Base-by-base conservation (phyloP, 2,113 vertebrate genomes). In the Polypterus bichir region DNA sequence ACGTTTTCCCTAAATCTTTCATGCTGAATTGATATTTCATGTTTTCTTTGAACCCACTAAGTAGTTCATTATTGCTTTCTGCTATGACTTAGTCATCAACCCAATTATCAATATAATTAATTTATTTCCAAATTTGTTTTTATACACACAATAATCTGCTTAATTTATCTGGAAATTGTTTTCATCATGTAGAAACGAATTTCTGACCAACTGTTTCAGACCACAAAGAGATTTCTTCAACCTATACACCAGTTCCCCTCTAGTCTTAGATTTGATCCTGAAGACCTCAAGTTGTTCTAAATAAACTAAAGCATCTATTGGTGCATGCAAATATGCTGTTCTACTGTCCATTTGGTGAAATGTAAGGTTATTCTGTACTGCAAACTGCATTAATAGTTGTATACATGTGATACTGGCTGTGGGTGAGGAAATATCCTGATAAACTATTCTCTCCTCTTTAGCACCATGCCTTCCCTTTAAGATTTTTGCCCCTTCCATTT, bases 31-130 rank as follows among this genome's bases (percentile, higher is more conserved):
- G 56, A 3, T 9, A 27, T 57, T 51, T 57, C 59, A 72, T 53
- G 10, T 56, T 67, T 49, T 59, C 49, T 63, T 68, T 70, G 4
- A 65, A 47, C 5, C 27, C 47, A 6, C 47, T 61, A 4, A 65
- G 47, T 9, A 58, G 5, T 11, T 70, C 45, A 47, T 47, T 7
- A 47, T 61, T 61, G 64, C 64, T 51, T 27, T 27, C 27, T 27
- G 70, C 62, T 59, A 67, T 68, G 9, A 71, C 65, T 10, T 72
- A 47, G 44, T 74, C 62, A 68, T 70, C 67, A 8, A 73, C 69
- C 64, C 67, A 75, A n/a, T 69, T 27, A 27, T 27, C 27, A 27
- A 27, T 27, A 71, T 46, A 7, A 69, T n/a, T 45, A 11, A 66
- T 6, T 67, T 57, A 60, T 60, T 57, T 54, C 58, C 54, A 57